These are phyloP conservation scores for Hyalella azteca DNA, from an alignment of 2,888 invertebrate genomes.

Conservation along the genomic window DNA sequence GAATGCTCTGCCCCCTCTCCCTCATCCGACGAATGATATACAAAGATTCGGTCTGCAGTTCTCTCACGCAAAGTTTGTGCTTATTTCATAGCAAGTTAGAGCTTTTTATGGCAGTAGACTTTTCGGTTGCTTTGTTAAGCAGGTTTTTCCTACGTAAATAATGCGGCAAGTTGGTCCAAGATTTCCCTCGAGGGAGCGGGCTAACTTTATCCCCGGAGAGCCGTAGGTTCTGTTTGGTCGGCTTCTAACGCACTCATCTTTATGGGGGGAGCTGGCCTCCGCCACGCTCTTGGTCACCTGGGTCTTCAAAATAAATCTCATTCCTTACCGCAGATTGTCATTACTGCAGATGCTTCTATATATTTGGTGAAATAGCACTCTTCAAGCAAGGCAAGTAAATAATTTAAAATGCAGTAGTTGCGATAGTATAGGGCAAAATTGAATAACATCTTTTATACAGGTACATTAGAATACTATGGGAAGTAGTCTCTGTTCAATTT, in stretches of 20 bases:
- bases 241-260: constrained; percentile 28
- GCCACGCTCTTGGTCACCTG: no score
- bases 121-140: constrained; percentile 37
- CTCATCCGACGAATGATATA: constrained; percentile 21
- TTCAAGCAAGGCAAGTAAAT: no score
- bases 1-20: not conserved
- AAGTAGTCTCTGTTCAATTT: no score
- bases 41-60: constrained; percentile 34
- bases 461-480: no score
- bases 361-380: no score
- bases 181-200: constrained; percentile 32
- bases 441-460: no score
- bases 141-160: constrained; percentile 36
- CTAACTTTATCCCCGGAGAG: constrained; percentile 35
- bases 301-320: no score
- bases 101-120: constrained; percentile 32
- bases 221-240: constrained; percentile 33
- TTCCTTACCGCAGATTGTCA: no score
- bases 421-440: no score
- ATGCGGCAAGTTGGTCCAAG: constrained; percentile 36
- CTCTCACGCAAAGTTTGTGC: constrained; percentile 32
- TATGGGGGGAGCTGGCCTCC: constrained; percentile 3
- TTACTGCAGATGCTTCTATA: no score
- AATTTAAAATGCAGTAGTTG: no score
- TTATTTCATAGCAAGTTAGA: constrained; percentile 37